Evolutionary conservation across 1,140 invertebrate genomes (phyloP).

Genomic region (Drosophila bocqueti): DNA sequence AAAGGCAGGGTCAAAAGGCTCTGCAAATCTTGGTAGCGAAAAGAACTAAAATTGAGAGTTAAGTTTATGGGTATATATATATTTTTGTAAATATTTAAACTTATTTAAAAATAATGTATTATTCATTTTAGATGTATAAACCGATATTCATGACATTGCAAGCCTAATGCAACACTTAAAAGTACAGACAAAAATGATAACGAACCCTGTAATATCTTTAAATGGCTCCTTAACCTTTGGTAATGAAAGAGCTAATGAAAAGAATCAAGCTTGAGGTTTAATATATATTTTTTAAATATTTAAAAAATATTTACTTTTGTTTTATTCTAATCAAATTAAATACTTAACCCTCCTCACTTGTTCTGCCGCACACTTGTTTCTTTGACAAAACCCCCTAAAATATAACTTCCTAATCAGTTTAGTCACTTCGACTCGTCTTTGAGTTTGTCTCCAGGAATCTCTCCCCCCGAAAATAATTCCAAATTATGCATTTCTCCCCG

Average conservation of each 20-base stretch:
- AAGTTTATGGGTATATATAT: not conserved
- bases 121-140: not conserved
- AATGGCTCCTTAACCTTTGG: not conserved
- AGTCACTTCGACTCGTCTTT: not conserved
- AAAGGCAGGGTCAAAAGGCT: not conserved
- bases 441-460: slow-evolving; percentile 3
- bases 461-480: slow-evolving; percentile 3
- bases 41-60: not conserved
- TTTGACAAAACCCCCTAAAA: not conserved
- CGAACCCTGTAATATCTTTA: not conserved
- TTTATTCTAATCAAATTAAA: not conserved
- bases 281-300: not conserved
- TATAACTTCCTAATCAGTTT: not conserved
- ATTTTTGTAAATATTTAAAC: not conserved
- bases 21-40: not conserved
- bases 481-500: slow-evolving; percentile 26
- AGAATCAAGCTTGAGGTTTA: not conserved
- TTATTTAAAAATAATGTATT: no score
- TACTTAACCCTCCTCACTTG: not conserved
- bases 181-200: not conserved
- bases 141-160: not conserved
- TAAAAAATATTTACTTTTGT: no score
- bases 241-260: not conserved
- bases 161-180: not conserved
- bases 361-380: not conserved